phyloP scores from a whole-genome alignment of 2,113 vertebrate genomes.

The Podiceps cristatus region DNA sequence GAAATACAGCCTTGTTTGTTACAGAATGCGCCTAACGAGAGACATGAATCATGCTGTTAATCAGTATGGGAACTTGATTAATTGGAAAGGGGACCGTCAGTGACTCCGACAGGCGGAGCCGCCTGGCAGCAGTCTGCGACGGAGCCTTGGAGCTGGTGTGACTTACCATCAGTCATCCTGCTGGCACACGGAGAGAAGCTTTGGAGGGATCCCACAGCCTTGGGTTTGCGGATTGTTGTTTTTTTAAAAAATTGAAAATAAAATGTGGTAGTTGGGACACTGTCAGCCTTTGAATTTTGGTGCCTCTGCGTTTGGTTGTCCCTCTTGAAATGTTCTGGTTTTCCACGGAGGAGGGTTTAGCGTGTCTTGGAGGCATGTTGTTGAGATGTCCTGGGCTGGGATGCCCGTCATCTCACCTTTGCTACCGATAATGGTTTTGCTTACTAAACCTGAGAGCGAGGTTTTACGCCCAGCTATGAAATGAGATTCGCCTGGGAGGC shows the following conservation, averaged over 20 bases:
- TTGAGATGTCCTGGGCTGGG: rapidly evolving
- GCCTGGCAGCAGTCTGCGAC: neutral
- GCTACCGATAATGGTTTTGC: neutral
- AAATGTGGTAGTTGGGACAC: neutral
- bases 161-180: neutral
- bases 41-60: conserved; percentile 67
- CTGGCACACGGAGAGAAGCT: neutral
- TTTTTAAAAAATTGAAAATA: neutral
- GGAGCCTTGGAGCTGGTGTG: neutral
- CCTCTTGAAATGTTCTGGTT: neutral
- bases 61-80: conserved; percentile 62
- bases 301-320: neutral
- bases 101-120: conserved; percentile 11
- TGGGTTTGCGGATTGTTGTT: neutral
- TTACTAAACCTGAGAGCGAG: neutral
- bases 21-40: conserved; percentile 20
- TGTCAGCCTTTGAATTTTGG: neutral
- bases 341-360: rapidly evolving
- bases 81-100: conserved; percentile 44
- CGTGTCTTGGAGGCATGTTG: neutral
- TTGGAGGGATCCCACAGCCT: neutral
- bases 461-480: neutral
- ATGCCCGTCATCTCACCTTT: neutral
- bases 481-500: neutral
- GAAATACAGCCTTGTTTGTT: conserved; percentile 58